Evolutionary conservation across 2,888 invertebrate species (phyloP), one percentile per base, ranked within the genome.

Genomic region (Drosophila algonquin): DNA sequence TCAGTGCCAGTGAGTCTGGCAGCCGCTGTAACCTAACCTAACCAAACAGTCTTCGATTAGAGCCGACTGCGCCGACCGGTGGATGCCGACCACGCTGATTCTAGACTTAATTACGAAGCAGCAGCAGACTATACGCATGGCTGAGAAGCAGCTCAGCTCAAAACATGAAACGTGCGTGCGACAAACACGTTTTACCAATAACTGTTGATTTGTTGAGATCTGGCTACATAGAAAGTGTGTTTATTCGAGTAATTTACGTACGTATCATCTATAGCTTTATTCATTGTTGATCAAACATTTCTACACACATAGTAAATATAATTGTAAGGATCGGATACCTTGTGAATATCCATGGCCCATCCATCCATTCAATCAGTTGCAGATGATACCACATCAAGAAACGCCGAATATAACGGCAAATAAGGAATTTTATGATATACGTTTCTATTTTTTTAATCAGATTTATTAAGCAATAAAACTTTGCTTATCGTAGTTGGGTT

Each of bases 401-500:
- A n/a, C 14, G 40, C 12, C 40, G 12, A 40, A n/a, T 7, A n/a
- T n/a, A 14, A 14, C 6, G 40, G 40, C 40, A 40, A 7, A 40
- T 40, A 40, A 40, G 40, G 35, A 35, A 35, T 12, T 35, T 35
- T 10, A 8, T 30, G 7, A 30, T 10, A 35, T 12, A 35, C 10
- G 35, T 14, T 12, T 14, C 5, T 32, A 32, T 2, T 35, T 40
- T 10, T 10, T 14, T 40, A 40, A 35, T 32, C 45, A 35, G 69
- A 67, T 32, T n/a, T 45, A 56, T 27, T 67, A 69, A 14, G 70
- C 56, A 67, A 35, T 45, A 67, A 50, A 70, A 51, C 67, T 45
- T 32, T 44, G 56, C 46, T 45, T 12, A 44, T 69, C 24, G n/a
- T 32, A 32, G 32, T 21, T 21, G 40, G 40, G 14, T 5, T 14